These are phyloP conservation scores for Phoxinus phoxinus DNA, from an alignment of 2,113 vertebrate species.

Conservation along the genomic window DNA sequence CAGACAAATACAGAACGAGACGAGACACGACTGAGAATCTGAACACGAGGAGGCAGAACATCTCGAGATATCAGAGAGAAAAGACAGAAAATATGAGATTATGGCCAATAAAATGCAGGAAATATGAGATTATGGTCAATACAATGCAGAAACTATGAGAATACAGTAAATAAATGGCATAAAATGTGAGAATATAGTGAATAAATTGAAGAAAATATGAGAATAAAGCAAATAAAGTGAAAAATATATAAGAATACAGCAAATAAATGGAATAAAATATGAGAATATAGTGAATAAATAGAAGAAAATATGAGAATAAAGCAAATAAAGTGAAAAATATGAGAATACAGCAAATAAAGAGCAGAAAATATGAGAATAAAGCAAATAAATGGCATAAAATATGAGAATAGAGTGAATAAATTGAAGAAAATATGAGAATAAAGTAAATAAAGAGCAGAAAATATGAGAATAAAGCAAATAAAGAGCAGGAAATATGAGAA, in stretches of 20 bases:
- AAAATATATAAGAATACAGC: neutral
- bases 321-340: neutral
- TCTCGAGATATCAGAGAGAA: neutral
- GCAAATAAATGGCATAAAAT: neutral
- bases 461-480: neutral
- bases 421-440: neutral
- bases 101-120: neutral
- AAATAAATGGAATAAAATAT: too few species aligned
- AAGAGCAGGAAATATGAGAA: neutral
- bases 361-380: neutral
- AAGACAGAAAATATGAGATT: neutral
- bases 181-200: neutral
- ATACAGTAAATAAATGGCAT: neutral
- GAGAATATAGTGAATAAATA: neutral
- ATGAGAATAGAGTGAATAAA: neutral
- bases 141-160: neutral
- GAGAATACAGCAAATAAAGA: neutral
- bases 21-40: neutral
- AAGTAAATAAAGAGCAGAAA: neutral
- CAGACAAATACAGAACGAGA: neutral
- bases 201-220: neutral
- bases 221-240: neutral
- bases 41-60: neutral
- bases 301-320: neutral
- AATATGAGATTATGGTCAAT: neutral